Conservation (phyloP, 2,113 vertebrate genomes). For the Pluvialis apricaria region DNA sequence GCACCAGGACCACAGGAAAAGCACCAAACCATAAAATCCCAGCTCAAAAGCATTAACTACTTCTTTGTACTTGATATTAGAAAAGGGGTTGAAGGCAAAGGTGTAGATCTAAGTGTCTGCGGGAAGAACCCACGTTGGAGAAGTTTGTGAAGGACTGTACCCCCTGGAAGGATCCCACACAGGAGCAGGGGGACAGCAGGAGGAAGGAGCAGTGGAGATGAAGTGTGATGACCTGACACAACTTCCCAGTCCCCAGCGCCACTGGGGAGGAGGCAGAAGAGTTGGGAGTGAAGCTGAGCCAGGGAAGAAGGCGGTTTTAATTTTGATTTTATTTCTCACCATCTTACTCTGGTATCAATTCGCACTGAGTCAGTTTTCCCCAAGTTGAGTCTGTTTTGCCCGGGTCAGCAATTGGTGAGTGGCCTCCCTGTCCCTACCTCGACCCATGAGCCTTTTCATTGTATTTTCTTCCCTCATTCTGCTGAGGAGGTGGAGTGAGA, state of each 20-base stretch:
- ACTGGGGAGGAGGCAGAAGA: not conserved
- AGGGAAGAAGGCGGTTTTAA: not conserved
- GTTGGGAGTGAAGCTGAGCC: not conserved
- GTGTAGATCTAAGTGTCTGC: not conserved
- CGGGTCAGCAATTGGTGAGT: not conserved
- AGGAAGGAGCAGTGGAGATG: not conserved
- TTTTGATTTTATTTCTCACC: not conserved
- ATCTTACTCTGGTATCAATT: not conserved
- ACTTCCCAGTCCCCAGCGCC: accelerated
- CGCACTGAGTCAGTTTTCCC: not conserved
- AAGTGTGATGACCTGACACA: not conserved
- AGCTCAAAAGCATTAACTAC: not conserved
- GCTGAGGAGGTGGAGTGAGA: not conserved
- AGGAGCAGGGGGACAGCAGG: not conserved
- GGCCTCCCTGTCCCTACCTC: not conserved
- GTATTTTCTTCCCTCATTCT: not conserved
- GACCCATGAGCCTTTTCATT: not conserved
- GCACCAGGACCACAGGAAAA: not conserved
- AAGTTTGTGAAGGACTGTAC: not conserved
- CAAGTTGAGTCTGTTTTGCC: not conserved
- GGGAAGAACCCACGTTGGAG: accelerated
- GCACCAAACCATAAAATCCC: not conserved
- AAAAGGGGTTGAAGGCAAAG: not conserved
- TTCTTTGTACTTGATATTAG: not conserved
- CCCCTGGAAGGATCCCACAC: not conserved